Evolutionary conservation across 2,888 invertebrate species (phyloP), one percentile per base, ranked within the genome.

Genomic region (Siphonodentalium dalli): DNA sequence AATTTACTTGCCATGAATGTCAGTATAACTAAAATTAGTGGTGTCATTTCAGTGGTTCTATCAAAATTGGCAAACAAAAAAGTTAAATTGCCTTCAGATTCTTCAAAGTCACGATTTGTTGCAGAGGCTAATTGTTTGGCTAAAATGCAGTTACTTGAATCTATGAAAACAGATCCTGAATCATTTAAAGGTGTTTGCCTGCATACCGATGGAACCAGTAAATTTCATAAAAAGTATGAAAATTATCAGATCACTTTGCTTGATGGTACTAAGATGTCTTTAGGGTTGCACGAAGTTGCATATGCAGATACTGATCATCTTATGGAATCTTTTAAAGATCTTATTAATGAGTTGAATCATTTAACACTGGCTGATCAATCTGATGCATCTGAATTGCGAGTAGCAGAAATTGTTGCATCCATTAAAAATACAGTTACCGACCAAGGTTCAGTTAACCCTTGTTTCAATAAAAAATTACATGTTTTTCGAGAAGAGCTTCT

Each of bases 81-180:
- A 13, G 45, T 15, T 4, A 2, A 35, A 4, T 18, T 45, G 20
- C 45, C 45, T 2, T 21, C 23, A 3, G 35, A 23, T 9, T 24
- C 45, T 13, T 34, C 35, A 3, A 24, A 27, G 28, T 46, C 38
- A 3, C 24, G 55, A 7, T 11, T 55, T 1, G n/a, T 24, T 2
- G 24, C 33, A 11, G 55, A 55, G 34, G 55, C 40, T 2, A 54
- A 54, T n/a, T 33, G 41, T 31, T 40, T 54, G 5, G 54, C 54
- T 27, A 41, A 54, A 4, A 21, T 31, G 24, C 54, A 54, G 37
- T 42, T 54, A 20, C 44, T 42, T 11, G 21, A 34, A 27, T 31
- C 43, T 2, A 38, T 54, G 54, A 13, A 21, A 1, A 34, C 40
- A 26, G 20, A 7, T 3, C 29, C 26, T n/a, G 18, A n/a, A 9